A percentile compares a stretch with the other conserved stretches of the same genome.
These are phyloP conservation scores for Petromus typicus DNA, from an alignment of 2,113 vertebrate genomes.

Conservation along the genomic window DNA sequence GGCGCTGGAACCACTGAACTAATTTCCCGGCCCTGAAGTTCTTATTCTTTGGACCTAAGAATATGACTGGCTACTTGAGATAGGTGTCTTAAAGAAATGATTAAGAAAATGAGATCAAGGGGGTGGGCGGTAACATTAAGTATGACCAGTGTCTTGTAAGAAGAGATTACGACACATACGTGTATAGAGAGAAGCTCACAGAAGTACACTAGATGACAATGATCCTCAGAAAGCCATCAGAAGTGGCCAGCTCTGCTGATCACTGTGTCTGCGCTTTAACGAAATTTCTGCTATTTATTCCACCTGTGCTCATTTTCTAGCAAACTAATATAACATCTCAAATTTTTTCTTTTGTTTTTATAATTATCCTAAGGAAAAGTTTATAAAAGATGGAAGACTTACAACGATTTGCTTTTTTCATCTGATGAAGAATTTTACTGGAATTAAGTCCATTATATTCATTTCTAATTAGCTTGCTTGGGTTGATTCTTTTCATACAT, in stretches of 20 bases:
- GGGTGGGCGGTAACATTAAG: neutral
- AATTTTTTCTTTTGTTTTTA: neutral
- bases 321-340: neutral
- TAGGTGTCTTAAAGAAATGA: neutral
- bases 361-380: neutral
- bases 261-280: neutral
- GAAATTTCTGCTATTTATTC: neutral
- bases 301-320: neutral
- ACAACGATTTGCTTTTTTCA: neutral
- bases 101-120: neutral
- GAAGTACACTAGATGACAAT: neutral
- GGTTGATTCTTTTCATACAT: neutral
- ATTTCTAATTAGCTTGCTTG: neutral
- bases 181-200: neutral
- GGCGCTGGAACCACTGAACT: no score
- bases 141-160: neutral
- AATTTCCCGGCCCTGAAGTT: no score
- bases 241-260: neutral
- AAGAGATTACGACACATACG: neutral
- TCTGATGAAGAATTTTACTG: conserved; percentile 15
- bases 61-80: neutral
- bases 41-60: neutral
- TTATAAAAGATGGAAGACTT: neutral
- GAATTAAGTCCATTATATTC: conserved; percentile 17
- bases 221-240: neutral